Evolutionary conservation across 2,797 vertebrate genomes (phyloP).

Genomic region (Sebastes nivosus): DNA sequence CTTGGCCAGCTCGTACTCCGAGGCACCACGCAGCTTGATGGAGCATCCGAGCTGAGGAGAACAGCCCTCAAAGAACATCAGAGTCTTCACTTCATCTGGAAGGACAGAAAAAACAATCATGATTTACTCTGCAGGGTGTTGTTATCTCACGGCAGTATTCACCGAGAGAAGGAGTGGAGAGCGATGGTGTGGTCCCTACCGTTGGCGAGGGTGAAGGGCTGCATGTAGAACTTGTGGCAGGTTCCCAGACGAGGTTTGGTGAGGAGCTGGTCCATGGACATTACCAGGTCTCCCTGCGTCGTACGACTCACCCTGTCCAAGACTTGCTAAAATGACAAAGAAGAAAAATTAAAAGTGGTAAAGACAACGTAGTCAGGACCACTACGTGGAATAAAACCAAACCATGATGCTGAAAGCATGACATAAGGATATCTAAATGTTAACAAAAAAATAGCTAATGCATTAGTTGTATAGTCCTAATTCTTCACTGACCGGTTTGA

Average conservation of each 20-base stretch:
- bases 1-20: conserved; percentile 92
- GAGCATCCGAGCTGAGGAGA: conserved; percentile 94
- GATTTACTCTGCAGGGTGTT: too few species aligned
- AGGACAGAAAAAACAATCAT: neutral
- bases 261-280: conserved; percentile 99
- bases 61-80: conserved; percentile 99
- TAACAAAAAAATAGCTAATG: too few species aligned
- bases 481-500: conserved; percentile 90
- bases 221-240: conserved; percentile 98
- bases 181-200: conserved; percentile 78
- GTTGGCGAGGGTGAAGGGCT: conserved; percentile 91
- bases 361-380: neutral
- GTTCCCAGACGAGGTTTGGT: conserved; percentile 97
- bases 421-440: neutral
- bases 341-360: neutral
- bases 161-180: neutral
- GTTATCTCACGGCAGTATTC: neutral
- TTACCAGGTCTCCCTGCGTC: conserved; percentile 98
- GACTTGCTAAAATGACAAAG: conserved; percentile 87
- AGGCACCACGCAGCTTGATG: conserved; percentile 93
- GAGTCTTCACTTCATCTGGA: conserved; percentile 90
- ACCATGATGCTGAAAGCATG: neutral
- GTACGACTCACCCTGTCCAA: conserved; percentile 94
- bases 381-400: neutral
- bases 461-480: neutral